phyloP scores from a whole-genome alignment of 92 coral and sea anemone species.

The Epizoanthus stellaris region DNA sequence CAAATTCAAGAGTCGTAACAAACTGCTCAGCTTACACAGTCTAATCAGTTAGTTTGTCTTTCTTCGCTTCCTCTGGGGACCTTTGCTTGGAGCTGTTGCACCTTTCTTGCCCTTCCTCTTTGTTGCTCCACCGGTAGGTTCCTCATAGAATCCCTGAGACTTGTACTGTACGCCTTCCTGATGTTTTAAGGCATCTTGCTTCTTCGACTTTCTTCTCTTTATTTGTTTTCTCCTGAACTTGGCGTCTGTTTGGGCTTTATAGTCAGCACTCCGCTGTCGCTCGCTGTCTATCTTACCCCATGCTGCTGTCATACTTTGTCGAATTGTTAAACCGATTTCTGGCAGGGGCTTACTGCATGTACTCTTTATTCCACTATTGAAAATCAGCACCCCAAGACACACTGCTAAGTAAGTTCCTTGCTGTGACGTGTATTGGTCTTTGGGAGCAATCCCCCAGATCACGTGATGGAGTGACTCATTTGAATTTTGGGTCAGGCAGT shows the following conservation, averaged over 20 bases:
- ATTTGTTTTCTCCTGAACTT: conserved; percentile 49
- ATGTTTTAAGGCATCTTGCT: conserved; percentile 71
- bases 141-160: conserved; percentile 59
- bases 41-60: no score
- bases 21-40: no score
- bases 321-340: conserved; percentile 39
- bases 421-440: conserved; percentile 57
- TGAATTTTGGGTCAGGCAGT: conserved; percentile 50
- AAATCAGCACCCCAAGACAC: conserved; percentile 35
- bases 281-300: conserved; percentile 46
- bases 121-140: not conserved
- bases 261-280: conserved; percentile 32
- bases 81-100: no score
- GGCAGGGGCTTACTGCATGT: conserved; percentile 49
- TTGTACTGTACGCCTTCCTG: conserved; percentile 53
- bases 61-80: no score
- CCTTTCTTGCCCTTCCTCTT: not conserved
- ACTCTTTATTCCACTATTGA: conserved; percentile 35
- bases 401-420: conserved; percentile 45
- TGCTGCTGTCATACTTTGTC: conserved; percentile 37
- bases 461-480: conserved; percentile 67
- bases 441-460: conserved; percentile 67
- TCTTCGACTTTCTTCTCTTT: conserved; percentile 55
- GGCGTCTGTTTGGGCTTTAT: conserved; percentile 29
- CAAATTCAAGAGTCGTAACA: no score